Evolutionary conservation across 2,888 invertebrate species (phyloP).

Genomic region (Nysson spinosus): DNA sequence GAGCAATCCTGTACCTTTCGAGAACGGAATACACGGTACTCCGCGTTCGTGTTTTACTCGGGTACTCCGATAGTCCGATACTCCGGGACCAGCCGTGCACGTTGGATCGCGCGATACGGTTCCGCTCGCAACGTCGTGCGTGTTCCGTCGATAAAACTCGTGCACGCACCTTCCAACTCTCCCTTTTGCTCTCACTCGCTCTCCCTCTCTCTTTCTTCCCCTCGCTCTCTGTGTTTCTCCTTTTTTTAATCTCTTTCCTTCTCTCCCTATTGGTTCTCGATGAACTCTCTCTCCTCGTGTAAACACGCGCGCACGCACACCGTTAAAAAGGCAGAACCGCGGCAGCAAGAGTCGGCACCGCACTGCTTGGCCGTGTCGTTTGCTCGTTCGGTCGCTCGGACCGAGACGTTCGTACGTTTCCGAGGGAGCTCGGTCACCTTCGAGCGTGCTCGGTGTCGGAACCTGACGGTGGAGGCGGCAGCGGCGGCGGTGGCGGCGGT

Average conservation of each 20-base stretch:
- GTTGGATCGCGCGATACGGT: slow-evolving; percentile 32
- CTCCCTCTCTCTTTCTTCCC: background rate
- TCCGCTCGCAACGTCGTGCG: slow-evolving; percentile 29
- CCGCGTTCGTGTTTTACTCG: slow-evolving; percentile 7
- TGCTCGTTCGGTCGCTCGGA: slow-evolving; percentile 55
- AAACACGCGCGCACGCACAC: slow-evolving; percentile 57
- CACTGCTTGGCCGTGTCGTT: slow-evolving; percentile 61
- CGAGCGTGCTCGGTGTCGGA: slow-evolving; percentile 53
- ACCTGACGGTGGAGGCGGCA: slow-evolving; percentile 42
- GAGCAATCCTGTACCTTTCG: too few relatives aligned
- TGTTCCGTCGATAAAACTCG: slow-evolving; percentile 13
- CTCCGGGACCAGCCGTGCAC: slow-evolving; percentile 15
- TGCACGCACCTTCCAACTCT: background rate
- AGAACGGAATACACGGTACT: too few relatives aligned
- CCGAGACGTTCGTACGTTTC: slow-evolving; percentile 59
- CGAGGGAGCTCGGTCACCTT: slow-evolving; percentile 46
- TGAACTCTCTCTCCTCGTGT: slow-evolving; percentile 43
- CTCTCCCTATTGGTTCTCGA: slow-evolving; percentile 19
- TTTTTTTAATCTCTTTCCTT: slow-evolving; percentile 3
- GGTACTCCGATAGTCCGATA: background rate
- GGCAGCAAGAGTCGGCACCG: slow-evolving; percentile 65
- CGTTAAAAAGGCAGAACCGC: slow-evolving; percentile 50
- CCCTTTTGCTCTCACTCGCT: background rate
- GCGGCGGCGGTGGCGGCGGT: background rate
- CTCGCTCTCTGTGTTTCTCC: slow-evolving; percentile 2